phyloP scores from a whole-genome alignment of 37 sponge, comb jelly and placozoan genomes.

The Petrosia ficiformis region DNA sequence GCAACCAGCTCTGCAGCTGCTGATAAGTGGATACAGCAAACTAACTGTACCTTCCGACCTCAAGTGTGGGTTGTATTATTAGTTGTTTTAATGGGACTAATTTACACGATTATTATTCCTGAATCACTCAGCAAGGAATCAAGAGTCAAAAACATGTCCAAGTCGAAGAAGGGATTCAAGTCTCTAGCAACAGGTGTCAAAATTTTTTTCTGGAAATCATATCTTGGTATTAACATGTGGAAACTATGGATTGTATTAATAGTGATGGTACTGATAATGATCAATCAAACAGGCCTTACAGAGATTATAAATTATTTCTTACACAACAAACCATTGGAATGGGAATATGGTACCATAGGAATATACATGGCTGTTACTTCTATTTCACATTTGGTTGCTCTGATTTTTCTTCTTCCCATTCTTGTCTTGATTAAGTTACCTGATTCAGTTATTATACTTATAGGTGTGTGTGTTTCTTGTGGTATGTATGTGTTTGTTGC shows the following conservation, averaged over 20 bases:
- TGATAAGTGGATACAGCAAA: conserved; percentile 32
- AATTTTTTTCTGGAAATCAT: conserved; percentile 29
- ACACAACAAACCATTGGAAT: conserved; percentile 25
- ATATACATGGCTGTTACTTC: neutral
- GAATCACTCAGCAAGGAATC: conserved; percentile 18
- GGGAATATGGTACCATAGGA: conserved; percentile 22
- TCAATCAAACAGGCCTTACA: conserved; percentile 12
- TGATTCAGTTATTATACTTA: conserved; percentile 41
- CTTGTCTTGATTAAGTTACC: conserved; percentile 30
- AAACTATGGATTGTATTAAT: conserved; percentile 31
- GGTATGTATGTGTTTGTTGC: neutral
- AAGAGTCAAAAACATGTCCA: neutral
- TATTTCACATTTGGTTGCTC: conserved; percentile 8
- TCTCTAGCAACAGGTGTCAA: conserved; percentile 16
- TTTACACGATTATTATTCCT: conserved; percentile 44
- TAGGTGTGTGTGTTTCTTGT: conserved; percentile 12
- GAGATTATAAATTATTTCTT: conserved; percentile 23
- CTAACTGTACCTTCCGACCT: conserved; percentile 33
- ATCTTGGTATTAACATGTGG: conserved; percentile 10
- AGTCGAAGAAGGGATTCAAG: neutral
- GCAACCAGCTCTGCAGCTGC: neutral
- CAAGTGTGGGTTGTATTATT: conserved; percentile 9
- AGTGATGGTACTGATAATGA: neutral
- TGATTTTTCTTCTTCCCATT: conserved; percentile 43
- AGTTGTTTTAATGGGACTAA: neutral